Evolutionary conservation across 2,797 vertebrate species (phyloP), one percentile per base, ranked within the genome.

Genomic region (Enteromius viviparus): DNA sequence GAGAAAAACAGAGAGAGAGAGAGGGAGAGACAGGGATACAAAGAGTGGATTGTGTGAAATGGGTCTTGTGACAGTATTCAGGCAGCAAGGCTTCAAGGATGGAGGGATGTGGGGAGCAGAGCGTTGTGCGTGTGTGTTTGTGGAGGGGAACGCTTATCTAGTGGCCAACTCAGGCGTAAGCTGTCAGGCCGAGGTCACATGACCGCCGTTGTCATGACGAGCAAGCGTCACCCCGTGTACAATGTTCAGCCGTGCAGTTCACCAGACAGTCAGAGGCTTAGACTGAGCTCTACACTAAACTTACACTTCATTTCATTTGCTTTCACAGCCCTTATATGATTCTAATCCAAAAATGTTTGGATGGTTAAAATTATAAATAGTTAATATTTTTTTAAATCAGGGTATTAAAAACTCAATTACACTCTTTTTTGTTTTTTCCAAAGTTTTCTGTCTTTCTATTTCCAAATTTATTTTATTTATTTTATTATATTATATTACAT

Each of bases 21-120:
- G 42, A 3, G 40, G 17, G 74, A 53, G 32, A 53, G 60, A 26
- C 17, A 9, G 40, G 68, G 49, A 89, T 87, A 93, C 92, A 93
- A 93, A 93, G 92, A 92, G 87, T 87, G 86, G 87, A 87, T 92
- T 94, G 92, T 94, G 91, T 88, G 89, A 91, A 93, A 89, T 91
- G 91, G 91, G 93, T 94, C 93, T 94, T 94, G 92, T 94, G 94
- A 94, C 93, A 62, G 79, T 85, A 80, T 89, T 84, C 74, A 74
- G 80, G 72, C 65, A 80, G 71, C 66, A 37, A 83, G 85, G 71
- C 72, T 81, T 55, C 82, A 83, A 76, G 45, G 29, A 83, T 76
- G 62, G 66, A 58, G 40, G 68, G 81, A 65, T 80, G 74, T 53
- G 71, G 55, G 78, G 49, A 72, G 75, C 53, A 76, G 65, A 75